Evolutionary conservation across 2,113 vertebrate species (phyloP).

Genomic region (Xenopus laevis): DNA sequence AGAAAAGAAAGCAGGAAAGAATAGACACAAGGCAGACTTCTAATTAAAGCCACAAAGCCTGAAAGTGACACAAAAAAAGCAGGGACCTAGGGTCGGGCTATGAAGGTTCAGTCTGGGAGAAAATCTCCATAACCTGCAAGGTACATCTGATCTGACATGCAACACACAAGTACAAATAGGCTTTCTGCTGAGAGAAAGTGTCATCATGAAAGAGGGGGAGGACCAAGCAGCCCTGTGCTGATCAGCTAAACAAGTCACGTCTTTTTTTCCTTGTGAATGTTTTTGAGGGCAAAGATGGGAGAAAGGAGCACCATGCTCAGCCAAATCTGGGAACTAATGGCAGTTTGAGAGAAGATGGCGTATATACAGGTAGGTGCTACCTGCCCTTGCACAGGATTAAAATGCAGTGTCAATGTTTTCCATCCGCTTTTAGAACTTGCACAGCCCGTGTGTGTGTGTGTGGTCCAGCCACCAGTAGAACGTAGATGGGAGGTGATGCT

Average conservation of each 20-base stretch:
- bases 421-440: slow-evolving; percentile 11
- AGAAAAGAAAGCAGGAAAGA: slow-evolving; percentile 11
- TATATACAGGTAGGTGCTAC: slow-evolving; percentile 62
- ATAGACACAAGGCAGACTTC: slow-evolving; percentile 1
- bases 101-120: not conserved
- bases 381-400: not conserved
- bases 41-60: slow-evolving; percentile 34
- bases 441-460: not conserved
- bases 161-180: slow-evolving; percentile 2
- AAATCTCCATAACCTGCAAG: slow-evolving; percentile 12
- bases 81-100: slow-evolving; percentile 12
- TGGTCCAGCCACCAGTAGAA: not conserved
- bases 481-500: too few species aligned
- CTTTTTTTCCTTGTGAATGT: slow-evolving; percentile 21
- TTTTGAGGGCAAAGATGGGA: slow-evolving; percentile 50
- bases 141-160: slow-evolving; percentile 19
- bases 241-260: slow-evolving; percentile 32
- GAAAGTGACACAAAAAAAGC: slow-evolving; percentile 20
- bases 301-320: slow-evolving; percentile 50
- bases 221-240: not conserved
- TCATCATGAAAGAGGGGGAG: slow-evolving; percentile 19
- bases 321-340: slow-evolving; percentile 41
- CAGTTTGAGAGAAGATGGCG: slow-evolving; percentile 59
- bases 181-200: slow-evolving; percentile 15
- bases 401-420: not conserved